Evolutionary conservation across 2,113 vertebrate species (phyloP).

Genomic region (Sylvilagus bachmani): DNA sequence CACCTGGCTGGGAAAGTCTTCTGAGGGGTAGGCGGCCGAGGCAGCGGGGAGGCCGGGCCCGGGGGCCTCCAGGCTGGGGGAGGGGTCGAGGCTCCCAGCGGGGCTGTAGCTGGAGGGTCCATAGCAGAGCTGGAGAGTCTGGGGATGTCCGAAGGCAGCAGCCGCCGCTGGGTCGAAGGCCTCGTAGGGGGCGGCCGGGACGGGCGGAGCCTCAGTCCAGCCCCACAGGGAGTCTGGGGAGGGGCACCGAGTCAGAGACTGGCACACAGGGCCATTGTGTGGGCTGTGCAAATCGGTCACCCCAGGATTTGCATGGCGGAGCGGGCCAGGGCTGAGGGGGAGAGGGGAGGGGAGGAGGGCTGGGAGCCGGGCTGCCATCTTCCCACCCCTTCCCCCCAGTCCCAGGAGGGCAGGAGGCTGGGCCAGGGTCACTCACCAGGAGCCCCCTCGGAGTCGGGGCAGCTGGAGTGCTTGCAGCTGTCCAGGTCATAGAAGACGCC

Average conservation of each 20-base stretch:
- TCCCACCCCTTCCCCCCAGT: not conserved
- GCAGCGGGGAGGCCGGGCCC: conserved; percentile 25
- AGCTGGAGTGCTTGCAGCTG: conserved; percentile 72
- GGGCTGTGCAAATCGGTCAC: conserved; percentile 71
- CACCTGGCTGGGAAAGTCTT: conserved; percentile 84
- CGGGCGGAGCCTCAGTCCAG: conserved; percentile 72
- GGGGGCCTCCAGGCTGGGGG: conserved; percentile 65
- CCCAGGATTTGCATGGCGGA: conserved; percentile 78
- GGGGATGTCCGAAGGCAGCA: conserved; percentile 70
- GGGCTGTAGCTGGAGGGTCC: conserved; percentile 71
- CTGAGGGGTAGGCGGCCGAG: conserved; percentile 12
- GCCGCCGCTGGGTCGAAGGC: conserved; percentile 61
- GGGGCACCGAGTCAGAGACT: conserved; percentile 10
- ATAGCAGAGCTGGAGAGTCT: conserved; percentile 81
- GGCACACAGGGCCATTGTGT: conserved; percentile 78
- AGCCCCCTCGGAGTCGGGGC: conserved; percentile 74
- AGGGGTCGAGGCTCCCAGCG: conserved; percentile 39
- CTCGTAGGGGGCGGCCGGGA: conserved; percentile 66
- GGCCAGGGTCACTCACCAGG: conserved; percentile 62
- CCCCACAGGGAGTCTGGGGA: conserved; percentile 79
- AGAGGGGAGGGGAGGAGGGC: not conserved
- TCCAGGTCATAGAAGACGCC: conserved; percentile 82
- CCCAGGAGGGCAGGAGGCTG: not conserved
- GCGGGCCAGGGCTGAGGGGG: not conserved
- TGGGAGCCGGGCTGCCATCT: not conserved